A percentile compares a stretch with the other conserved stretches of the same genome.
Conservation (phyloP, 2,888 invertebrate species). For the Leptinotarsa peninsularis region DNA sequence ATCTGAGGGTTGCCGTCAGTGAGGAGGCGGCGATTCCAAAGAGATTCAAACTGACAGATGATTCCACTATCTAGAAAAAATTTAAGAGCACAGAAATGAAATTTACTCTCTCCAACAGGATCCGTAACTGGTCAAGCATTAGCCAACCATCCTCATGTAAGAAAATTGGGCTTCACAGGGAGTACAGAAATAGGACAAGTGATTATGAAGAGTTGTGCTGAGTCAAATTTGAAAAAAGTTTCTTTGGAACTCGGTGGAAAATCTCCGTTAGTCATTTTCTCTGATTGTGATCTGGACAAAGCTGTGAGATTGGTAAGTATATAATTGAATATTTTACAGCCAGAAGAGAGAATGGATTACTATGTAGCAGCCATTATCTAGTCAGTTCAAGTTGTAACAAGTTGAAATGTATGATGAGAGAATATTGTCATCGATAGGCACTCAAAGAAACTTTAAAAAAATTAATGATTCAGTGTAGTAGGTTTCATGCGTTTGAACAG, state of each 20-base stretch:
- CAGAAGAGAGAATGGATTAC: background rate
- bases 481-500: too few relatives aligned
- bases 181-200: conserved; percentile 92
- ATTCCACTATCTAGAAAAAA: too few relatives aligned
- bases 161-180: conserved; percentile 96
- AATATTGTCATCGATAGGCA: too few relatives aligned
- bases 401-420: too few relatives aligned
- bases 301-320: conserved; percentile 85
- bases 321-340: background rate
- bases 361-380: too few relatives aligned
- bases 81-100: too few relatives aligned
- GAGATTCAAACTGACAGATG: too few relatives aligned
- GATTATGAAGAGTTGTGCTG: conserved; percentile 92
- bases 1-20: too few relatives aligned
- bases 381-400: too few relatives aligned
- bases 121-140: conserved; percentile 86
- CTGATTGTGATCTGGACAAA: conserved; percentile 93
- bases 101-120: conserved; percentile 65
- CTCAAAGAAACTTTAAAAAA: too few relatives aligned
- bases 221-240: conserved; percentile 93
- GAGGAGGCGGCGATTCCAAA: too few relatives aligned
- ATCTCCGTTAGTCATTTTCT: conserved; percentile 93
- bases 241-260: conserved; percentile 96
- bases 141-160: conserved; percentile 84
- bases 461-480: too few relatives aligned